A percentile compares a stretch with the other conserved stretches of the same genome.
Conservation (phyloP, 2,797 vertebrate species). For the Notolabrus celidotus region DNA sequence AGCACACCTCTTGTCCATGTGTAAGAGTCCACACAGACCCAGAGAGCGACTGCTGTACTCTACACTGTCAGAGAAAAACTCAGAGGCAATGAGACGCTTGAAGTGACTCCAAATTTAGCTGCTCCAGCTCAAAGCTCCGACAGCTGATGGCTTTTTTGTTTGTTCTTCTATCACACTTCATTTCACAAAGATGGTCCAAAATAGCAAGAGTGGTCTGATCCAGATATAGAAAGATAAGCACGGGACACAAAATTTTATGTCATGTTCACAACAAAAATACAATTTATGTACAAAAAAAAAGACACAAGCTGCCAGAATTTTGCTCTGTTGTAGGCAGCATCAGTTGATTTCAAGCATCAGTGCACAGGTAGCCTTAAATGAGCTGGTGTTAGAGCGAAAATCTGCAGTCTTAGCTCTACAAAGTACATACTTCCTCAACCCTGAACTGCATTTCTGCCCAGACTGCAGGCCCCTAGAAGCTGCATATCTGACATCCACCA, state of each 20-base stretch:
- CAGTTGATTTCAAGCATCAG: conserved; percentile 14
- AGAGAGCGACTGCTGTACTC: conserved; percentile 33
- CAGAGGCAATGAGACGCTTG: conserved; percentile 28
- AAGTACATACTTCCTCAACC: neutral
- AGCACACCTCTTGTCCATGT: conserved; percentile 13
- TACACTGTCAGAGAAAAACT: conserved; percentile 44
- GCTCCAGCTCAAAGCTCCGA: conserved; percentile 54
- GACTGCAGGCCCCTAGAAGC: neutral
- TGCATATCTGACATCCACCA: conserved; percentile 48
- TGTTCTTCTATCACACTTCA: conserved; percentile 47
- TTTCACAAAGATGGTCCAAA: conserved; percentile 51
- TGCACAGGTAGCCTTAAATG: conserved; percentile 3
- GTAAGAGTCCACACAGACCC: conserved; percentile 4
- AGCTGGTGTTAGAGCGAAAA: conserved; percentile 26
- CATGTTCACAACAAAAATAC: conserved; percentile 18
- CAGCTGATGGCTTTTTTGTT: conserved; percentile 60
- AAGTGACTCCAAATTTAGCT: conserved; percentile 76
- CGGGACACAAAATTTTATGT: neutral
- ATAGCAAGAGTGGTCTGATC: conserved; percentile 58
- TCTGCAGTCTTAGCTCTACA: conserved; percentile 4
- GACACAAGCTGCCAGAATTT: conserved; percentile 7
- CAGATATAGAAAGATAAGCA: conserved; percentile 63
- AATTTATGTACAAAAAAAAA: conserved; percentile 30
- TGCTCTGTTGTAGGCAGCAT: conserved; percentile 7
- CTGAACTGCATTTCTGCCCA: conserved; percentile 5